A percentile compares a stretch with the other conserved stretches of the same genome.
These are phyloP conservation scores for Drosophila varians DNA, from an alignment of 1,140 invertebrate genomes.

Conservation along the genomic window DNA sequence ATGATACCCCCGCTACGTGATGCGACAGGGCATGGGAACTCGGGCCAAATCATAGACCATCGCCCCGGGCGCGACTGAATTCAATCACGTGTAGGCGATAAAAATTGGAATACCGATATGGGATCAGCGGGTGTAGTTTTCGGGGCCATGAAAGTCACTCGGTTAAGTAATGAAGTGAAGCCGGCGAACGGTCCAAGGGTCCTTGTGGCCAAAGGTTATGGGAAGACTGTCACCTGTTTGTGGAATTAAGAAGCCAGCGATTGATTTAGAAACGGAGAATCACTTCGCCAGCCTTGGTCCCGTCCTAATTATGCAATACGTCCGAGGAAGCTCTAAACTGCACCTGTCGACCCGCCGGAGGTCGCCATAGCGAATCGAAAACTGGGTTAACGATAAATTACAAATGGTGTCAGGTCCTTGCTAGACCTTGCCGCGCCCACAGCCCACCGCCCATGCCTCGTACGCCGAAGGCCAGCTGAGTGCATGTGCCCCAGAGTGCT, in stretches of 20 bases:
- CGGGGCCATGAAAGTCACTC: conserved; percentile 1
- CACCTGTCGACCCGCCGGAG: conserved; percentile 44
- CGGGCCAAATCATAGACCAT: conserved; percentile 71
- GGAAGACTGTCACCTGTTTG: conserved; percentile 31
- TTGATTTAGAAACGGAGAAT: neutral
- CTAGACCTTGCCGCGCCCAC: conserved; percentile 49
- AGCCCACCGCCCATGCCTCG: neutral
- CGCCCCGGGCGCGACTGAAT: conserved; percentile 36
- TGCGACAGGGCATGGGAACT: conserved; percentile 54
- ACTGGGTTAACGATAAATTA: conserved; percentile 79
- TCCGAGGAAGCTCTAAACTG: conserved; percentile 44
- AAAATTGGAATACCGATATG: conserved; percentile 63
- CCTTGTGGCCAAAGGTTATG: conserved; percentile 12
- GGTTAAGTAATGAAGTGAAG: conserved; percentile 13
- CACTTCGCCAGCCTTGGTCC: conserved; percentile 4
- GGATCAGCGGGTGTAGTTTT: conserved; percentile 11
- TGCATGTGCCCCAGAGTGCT: conserved; percentile 63
- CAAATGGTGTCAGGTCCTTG: conserved; percentile 73
- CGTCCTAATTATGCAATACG: conserved; percentile 57
- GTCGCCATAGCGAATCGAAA: conserved; percentile 35
- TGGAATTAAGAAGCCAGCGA: neutral
- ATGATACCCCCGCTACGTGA: conserved; percentile 73
- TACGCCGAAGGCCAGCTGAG: conserved; percentile 54
- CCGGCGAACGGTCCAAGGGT: conserved; percentile 5
- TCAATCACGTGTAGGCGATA: conserved; percentile 76